A percentile compares a stretch with the other conserved stretches of the same genome.
Conservation (phyloP, 2,888 invertebrate genomes). For the Piscicola geometra region DNA sequence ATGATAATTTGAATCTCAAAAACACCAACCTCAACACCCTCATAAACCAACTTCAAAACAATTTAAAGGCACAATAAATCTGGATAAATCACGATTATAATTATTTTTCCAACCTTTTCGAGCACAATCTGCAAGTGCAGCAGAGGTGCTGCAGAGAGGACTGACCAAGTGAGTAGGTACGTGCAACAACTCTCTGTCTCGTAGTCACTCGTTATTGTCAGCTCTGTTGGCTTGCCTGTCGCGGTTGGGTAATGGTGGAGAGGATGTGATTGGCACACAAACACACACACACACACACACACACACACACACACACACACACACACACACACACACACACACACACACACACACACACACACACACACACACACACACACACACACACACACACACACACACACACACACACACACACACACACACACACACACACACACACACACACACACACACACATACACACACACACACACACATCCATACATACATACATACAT, state of each 20-base stretch:
- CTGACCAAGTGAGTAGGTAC: constrained; percentile 6
- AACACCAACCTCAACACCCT: neutral
- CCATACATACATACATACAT: no score
- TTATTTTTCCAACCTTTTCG: neutral
- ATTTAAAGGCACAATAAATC: neutral
- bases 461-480: no score
- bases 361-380: no score
- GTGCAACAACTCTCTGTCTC: neutral
- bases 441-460: no score
- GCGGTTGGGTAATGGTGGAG: neutral
- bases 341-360: no score
- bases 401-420: no score
- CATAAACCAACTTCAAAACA: neutral
- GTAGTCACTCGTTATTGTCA: neutral
- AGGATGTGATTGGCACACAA: neutral
- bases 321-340: no score
- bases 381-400: no score
- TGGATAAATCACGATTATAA: neutral
- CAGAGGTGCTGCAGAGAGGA: neutral
- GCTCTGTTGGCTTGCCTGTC: constrained; percentile 8
- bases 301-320: no score
- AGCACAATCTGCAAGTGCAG: neutral
- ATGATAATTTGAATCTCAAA: neutral
- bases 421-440: no score
- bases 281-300: no score